Evolutionary conservation across 2,113 vertebrate genomes (phyloP), one percentile per base, ranked within the genome.

Genomic region (Anolis carolinensis): DNA sequence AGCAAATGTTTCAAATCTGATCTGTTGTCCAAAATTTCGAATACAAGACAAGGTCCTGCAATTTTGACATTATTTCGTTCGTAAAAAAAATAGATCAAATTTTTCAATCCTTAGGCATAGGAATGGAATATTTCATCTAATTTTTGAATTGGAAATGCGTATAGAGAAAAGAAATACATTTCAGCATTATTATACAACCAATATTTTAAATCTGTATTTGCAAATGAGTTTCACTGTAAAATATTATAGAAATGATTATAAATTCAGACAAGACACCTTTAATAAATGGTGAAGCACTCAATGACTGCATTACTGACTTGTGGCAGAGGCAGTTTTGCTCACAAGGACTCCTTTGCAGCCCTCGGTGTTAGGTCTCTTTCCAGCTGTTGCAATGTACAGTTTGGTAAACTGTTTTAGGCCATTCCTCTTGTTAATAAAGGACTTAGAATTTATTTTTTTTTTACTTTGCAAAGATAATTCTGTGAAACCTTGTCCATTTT

Each of bases 231-330:
- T 16, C 36, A 8, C 39, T 87, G 77, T 88, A 79, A 84, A 75
- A 77, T 68, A 74, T 23, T 78, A 63, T 59, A 71, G 34, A 59
- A 48, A 25, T 72, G 48, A 5, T 65, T 63, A 52, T 87, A 30
- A 39, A n/a, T 48, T 67, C 48, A 39, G 87, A 88, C 82, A 88
- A 81, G 7, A n/a, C 44, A 80, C 82, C 78, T 63, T 78, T 34
- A 83, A 87, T 75, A 81, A 84, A 81, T 76, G 63, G 77, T 74
- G 70, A 74, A 75, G 82, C 78, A 36, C 11, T 75, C n/a, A 23
- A 52, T 65, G 30, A 36, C 36, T 65, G 32, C 10, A 13, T 52
- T 39, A 36, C 50, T 70, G 34, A 80, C 39, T 14, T 23, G 36
- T 75, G 36, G 18, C 39, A 67, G 10, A 48, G 36, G 59, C 44